These are phyloP conservation scores for Pangasianodon gigas DNA, from an alignment of 2,113 vertebrate genomes.

Conservation along the genomic window DNA sequence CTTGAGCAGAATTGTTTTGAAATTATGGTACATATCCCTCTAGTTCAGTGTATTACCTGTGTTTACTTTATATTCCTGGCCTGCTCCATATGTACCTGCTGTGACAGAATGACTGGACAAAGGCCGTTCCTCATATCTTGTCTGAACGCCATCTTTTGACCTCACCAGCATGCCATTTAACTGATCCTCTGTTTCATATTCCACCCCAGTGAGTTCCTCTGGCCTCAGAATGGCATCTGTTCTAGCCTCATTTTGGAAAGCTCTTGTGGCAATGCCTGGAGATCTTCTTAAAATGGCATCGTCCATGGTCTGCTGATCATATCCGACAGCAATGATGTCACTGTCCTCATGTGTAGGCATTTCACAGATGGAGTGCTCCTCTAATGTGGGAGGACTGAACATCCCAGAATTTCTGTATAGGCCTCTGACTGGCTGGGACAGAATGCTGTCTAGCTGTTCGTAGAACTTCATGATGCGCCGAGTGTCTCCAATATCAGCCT, in stretches of 20 bases:
- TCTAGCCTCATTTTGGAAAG: constrained; percentile 10
- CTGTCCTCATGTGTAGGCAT: constrained; percentile 23
- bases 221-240: constrained; percentile 22
- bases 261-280: constrained; percentile 11
- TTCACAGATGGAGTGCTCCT: constrained; percentile 47
- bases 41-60: constrained; percentile 9
- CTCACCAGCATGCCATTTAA: background rate
- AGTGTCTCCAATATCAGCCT: constrained; percentile 69
- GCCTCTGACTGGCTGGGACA: constrained; percentile 64
- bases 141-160: constrained; percentile 15
- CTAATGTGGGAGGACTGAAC: constrained; percentile 35
- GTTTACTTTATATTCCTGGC: constrained; percentile 28
- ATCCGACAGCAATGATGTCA: constrained; percentile 24
- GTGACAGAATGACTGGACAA: constrained; percentile 28
- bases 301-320: constrained; percentile 35
- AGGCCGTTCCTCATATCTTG: constrained; percentile 33
- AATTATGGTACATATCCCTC: too few species aligned
- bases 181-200: constrained; percentile 26
- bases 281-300: constrained; percentile 37
- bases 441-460: constrained; percentile 81
- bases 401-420: constrained; percentile 45
- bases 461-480: constrained; percentile 84
- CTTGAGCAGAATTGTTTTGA: background rate
- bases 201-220: constrained; percentile 10
- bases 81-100: constrained; percentile 15